Evolutionary conservation across 2,888 invertebrate species (phyloP).

Genomic region (Camptogramma bilineatum): DNA sequence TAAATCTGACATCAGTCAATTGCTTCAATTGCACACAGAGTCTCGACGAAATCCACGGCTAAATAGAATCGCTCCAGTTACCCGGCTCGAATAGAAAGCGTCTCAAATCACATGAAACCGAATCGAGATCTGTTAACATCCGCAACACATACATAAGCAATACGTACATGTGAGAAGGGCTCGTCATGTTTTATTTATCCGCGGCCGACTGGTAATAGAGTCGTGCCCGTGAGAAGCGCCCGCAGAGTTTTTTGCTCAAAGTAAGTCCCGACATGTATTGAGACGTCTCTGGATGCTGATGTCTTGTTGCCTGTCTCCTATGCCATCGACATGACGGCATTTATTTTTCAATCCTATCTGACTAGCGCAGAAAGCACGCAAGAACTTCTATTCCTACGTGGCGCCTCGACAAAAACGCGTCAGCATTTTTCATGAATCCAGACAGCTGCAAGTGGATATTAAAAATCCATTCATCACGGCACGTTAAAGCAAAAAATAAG

Average conservation of each 20-base stretch:
- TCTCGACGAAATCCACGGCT: constrained; percentile 21
- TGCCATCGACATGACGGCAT: constrained; percentile 78
- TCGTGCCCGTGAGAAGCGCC: constrained; percentile 82
- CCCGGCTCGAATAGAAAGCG: constrained; percentile 64
- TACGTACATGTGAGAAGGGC: constrained; percentile 79
- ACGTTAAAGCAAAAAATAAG: constrained; percentile 73
- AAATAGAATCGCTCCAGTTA: constrained; percentile 49
- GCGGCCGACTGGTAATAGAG: constrained; percentile 82
- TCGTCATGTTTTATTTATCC: constrained; percentile 85
- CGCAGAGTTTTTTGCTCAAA: constrained; percentile 81
- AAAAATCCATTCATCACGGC: constrained; percentile 80
- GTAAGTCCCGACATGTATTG: constrained; percentile 74
- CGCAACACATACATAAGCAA: constrained; percentile 69
- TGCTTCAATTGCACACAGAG: constrained; percentile 37
- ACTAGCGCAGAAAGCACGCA: constrained; percentile 41
- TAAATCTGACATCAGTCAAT: constrained; percentile 25
- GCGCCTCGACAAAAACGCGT: constrained; percentile 51
- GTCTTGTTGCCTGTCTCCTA: constrained; percentile 81
- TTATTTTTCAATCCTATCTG: constrained; percentile 62
- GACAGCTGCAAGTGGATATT: constrained; percentile 79
- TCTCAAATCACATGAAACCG: constrained; percentile 73
- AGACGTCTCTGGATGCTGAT: constrained; percentile 82
- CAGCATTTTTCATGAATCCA: constrained; percentile 68
- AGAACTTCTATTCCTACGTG: constrained; percentile 44
- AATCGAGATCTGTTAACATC: constrained; percentile 80